These are phyloP conservation scores for Platycheirus rosarum DNA, from an alignment of 2,888 invertebrate species.

Conservation along the genomic window DNA sequence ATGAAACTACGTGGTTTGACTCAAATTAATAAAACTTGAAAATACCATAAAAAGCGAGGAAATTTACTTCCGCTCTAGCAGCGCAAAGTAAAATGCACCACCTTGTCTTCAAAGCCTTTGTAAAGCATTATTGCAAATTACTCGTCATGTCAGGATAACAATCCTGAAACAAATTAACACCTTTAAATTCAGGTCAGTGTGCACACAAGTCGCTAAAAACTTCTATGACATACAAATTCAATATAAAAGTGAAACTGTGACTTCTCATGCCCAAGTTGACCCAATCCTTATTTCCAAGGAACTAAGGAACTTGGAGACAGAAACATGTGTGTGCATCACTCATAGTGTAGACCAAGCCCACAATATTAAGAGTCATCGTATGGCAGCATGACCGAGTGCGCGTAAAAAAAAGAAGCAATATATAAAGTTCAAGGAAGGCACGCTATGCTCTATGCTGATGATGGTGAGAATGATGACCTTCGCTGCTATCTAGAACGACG, in stretches of 20 bases:
- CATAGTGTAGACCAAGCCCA: slow-evolving; percentile 52
- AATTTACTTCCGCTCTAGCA: neutral
- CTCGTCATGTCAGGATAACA: slow-evolving; percentile 1
- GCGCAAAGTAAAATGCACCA: neutral
- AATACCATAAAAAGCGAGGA: no score
- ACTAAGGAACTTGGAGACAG: slow-evolving; percentile 8
- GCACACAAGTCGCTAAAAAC: neutral
- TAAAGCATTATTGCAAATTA: slow-evolving; percentile 3
- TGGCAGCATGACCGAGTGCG: slow-evolving; percentile 51
- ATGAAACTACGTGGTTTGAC: no score
- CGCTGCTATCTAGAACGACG: slow-evolving; percentile 59
- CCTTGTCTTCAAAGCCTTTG: neutral
- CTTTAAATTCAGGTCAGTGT: slow-evolving; percentile 19
- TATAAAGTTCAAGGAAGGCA: slow-evolving; percentile 42
- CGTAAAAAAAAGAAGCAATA: slow-evolving; percentile 12
- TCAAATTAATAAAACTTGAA: no score
- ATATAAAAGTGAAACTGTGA: slow-evolving; percentile 1
- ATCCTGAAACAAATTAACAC: neutral
- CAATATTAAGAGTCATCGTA: slow-evolving; percentile 38
- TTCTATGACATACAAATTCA: slow-evolving; percentile 1
- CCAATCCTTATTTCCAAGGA: neutral
- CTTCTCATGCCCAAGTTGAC: neutral
- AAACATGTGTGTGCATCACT: slow-evolving; percentile 27
- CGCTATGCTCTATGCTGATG: slow-evolving; percentile 36
- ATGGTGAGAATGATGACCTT: slow-evolving; percentile 61